These are phyloP conservation scores for Heteronetta atricapilla DNA, from an alignment of 2,113 vertebrate genomes.

Conservation along the genomic window DNA sequence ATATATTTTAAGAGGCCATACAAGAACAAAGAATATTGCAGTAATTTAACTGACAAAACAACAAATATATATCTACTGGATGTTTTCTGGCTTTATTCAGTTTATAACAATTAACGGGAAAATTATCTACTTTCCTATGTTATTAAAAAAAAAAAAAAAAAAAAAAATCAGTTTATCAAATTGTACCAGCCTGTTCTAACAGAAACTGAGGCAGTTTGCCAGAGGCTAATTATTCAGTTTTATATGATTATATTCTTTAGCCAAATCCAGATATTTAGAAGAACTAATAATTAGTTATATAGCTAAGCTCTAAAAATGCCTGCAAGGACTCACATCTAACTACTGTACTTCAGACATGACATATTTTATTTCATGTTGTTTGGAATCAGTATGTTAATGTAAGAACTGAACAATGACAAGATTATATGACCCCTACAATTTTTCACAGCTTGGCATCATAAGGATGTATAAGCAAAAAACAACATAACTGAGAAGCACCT, in stretches of 20 bases:
- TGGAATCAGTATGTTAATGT: not conserved
- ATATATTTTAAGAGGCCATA: not conserved
- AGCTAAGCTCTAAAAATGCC: slow-evolving; percentile 17
- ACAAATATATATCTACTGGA: not conserved
- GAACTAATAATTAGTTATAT: slow-evolving; percentile 32
- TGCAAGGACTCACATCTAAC: not conserved
- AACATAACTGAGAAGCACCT: not conserved
- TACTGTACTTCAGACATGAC: not conserved
- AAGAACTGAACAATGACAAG: not conserved
- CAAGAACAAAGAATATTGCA: not conserved
- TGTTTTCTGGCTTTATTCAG: not conserved
- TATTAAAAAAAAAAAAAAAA: not conserved
- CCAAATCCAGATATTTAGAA: slow-evolving; percentile 24
- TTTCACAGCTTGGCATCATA: not conserved
- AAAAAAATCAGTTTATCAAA: not conserved
- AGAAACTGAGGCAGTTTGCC: slow-evolving; percentile 30
- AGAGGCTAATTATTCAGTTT: slow-evolving; percentile 19
- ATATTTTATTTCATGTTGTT: not conserved
- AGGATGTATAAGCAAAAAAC: slow-evolving; percentile 36
- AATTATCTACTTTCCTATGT: not conserved
- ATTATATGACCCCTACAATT: not conserved
- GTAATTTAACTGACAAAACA: not conserved
- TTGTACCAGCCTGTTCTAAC: slow-evolving; percentile 2
- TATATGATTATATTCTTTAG: slow-evolving; percentile 35
- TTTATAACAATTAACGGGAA: not conserved